These are phyloP conservation scores for Phallusia fumigata DNA, from an alignment of 23 tunicate genomes.

Conservation along the genomic window DNA sequence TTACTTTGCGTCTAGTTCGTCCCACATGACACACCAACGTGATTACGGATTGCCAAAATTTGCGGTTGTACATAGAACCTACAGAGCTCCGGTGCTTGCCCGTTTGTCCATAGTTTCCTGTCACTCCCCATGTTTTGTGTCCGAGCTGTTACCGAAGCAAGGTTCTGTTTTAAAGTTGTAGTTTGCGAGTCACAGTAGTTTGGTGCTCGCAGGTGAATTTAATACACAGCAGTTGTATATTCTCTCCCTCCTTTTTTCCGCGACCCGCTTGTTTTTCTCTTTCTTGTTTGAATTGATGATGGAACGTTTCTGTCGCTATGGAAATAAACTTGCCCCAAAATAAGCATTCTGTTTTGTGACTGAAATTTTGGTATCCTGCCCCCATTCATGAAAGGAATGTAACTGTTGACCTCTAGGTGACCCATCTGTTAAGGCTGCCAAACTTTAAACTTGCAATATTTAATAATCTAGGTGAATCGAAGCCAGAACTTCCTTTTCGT, in stretches of 20 bases:
- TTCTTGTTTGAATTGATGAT: neutral
- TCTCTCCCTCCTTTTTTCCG: neutral
- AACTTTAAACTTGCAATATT: no score
- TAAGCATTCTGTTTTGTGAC: no score
- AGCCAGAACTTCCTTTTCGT: no score
- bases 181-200: neutral
- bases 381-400: no score
- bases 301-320: neutral
- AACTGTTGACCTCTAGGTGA: no score
- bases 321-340: neutral
- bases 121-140: neutral
- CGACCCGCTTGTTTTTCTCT: neutral
- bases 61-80: neutral
- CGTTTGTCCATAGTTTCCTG: neutral
- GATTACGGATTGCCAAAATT: neutral
- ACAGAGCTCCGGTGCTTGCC: neutral
- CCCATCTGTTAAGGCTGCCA: no score
- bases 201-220: slow-evolving; percentile 5
- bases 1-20: neutral
- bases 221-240: slow-evolving; percentile 11
- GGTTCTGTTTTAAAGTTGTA: slow-evolving; percentile 2
- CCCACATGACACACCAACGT: neutral
- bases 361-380: no score
- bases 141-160: slow-evolving; percentile 9
- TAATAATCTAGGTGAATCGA: no score